Evolutionary conservation across 2,797 vertebrate species (phyloP).

Genomic region (Karalla daura): DNA sequence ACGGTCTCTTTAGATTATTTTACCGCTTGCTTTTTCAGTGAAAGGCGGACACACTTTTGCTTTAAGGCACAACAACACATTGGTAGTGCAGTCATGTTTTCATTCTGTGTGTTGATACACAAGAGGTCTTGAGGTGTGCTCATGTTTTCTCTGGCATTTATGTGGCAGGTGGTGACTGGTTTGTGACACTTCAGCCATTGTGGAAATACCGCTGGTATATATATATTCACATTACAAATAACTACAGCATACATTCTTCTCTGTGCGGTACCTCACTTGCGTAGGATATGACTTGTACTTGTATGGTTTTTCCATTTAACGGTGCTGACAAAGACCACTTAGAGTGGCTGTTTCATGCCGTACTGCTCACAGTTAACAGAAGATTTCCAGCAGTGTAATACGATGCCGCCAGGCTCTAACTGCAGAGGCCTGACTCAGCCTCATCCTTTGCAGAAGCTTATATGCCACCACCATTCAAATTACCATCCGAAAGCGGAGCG

Average conservation of each 20-base stretch:
- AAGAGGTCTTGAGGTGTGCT: constrained; percentile 2
- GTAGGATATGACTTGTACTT: neutral
- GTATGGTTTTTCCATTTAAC: constrained; percentile 30
- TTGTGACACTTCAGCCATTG: constrained; percentile 22
- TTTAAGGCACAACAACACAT: constrained; percentile 16
- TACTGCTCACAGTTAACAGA: constrained; percentile 57
- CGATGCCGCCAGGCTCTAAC: constrained; percentile 47
- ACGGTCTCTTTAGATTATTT: neutral
- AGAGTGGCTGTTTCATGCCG: constrained; percentile 42
- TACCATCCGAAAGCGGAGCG: constrained; percentile 42
- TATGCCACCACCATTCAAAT: constrained; percentile 36
- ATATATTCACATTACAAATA: neutral
- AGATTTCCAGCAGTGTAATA: constrained; percentile 69
- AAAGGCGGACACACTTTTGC: neutral
- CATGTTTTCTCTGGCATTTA: constrained; percentile 31
- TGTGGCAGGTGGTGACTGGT: constrained; percentile 33
- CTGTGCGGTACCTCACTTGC: constrained; percentile 10
- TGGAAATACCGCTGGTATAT: constrained; percentile 2
- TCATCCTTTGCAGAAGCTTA: constrained; percentile 33
- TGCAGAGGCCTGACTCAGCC: constrained; percentile 45
- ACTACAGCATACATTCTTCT: constrained; percentile 22
- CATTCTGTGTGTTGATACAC: constrained; percentile 11
- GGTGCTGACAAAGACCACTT: constrained; percentile 42
- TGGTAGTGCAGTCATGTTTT: constrained; percentile 22
- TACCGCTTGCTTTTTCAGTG: neutral